Percentiles rank a stretch among this genome's conserved stretches.
phyloP scores from a whole-genome alignment of 2,888 invertebrate species.

The Biston stratarius region DNA sequence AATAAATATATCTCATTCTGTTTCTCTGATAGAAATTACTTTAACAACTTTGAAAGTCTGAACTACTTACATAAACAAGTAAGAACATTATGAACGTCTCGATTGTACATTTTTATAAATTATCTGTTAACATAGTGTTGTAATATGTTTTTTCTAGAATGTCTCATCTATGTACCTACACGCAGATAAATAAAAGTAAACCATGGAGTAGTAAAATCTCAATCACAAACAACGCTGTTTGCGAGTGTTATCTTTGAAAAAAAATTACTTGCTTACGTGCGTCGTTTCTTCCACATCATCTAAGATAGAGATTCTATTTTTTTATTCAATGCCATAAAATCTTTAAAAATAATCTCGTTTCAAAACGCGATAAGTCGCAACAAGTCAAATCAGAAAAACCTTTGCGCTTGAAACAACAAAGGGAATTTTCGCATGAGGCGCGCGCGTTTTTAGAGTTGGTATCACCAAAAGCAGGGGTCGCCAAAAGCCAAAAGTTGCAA shows the following conservation, averaged over 20 bases:
- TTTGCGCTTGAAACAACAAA: too few species aligned
- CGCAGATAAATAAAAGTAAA: not conserved
- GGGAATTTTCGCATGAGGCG: too few species aligned
- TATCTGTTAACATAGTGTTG: not conserved
- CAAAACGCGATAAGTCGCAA: too few species aligned
- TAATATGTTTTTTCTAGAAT: conserved; percentile 25
- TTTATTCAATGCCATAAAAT: too few species aligned
- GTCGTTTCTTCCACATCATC: not conserved
- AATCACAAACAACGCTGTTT: not conserved
- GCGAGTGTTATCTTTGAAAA: not conserved
- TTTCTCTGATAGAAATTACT: too few species aligned
- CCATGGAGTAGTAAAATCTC: not conserved
- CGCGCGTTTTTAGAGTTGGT: too few species aligned
- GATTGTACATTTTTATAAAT: not conserved
- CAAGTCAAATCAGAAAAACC: too few species aligned
- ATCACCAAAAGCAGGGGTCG: too few species aligned
- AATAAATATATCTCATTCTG: too few species aligned
- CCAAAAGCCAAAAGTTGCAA: too few species aligned
- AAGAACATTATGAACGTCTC: not conserved
- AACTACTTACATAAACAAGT: not conserved
- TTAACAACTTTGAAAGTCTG: too few species aligned
- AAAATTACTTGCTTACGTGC: not conserved
- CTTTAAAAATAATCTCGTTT: too few species aligned
- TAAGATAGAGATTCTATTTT: not conserved
- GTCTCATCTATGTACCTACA: not conserved